Conservation (phyloP, 2,113 vertebrate species). For the Arenaria interpres region DNA sequence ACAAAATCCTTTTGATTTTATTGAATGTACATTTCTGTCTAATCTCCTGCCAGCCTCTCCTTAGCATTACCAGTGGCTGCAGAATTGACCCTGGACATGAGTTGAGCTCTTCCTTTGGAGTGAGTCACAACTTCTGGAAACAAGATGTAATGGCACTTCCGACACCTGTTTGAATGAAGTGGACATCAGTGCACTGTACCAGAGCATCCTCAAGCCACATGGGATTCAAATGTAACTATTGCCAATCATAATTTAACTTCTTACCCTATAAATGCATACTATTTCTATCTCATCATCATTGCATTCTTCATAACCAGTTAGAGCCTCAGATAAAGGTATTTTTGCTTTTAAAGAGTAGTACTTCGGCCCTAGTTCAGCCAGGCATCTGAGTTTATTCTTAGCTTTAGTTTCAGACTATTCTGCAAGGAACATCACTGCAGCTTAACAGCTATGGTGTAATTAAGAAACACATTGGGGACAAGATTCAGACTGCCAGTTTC, state of each 20-base stretch:
- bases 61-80: slow-evolving; percentile 65
- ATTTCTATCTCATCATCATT: not conserved
- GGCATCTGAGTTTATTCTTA: not conserved
- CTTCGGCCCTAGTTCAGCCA: not conserved
- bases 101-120: slow-evolving; percentile 63
- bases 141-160: not conserved
- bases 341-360: not conserved
- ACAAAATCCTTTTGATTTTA: slow-evolving; percentile 69
- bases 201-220: slow-evolving; percentile 39
- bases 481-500: not conserved
- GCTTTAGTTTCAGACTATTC: not conserved
- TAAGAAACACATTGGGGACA: not conserved
- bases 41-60: slow-evolving; percentile 52
- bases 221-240: slow-evolving; percentile 41
- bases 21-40: slow-evolving; percentile 62
- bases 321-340: not conserved
- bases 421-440: not conserved
- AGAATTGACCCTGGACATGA: slow-evolving; percentile 68
- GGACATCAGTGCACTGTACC: slow-evolving; percentile 42
- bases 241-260: not conserved
- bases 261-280: not conserved
- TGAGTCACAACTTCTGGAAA: slow-evolving; percentile 57
- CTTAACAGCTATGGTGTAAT: not conserved
- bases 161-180: slow-evolving; percentile 51
- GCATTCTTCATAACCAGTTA: not conserved